phyloP scores from a whole-genome alignment of 2,113 vertebrate genomes.

The Mus spicilegus region DNA sequence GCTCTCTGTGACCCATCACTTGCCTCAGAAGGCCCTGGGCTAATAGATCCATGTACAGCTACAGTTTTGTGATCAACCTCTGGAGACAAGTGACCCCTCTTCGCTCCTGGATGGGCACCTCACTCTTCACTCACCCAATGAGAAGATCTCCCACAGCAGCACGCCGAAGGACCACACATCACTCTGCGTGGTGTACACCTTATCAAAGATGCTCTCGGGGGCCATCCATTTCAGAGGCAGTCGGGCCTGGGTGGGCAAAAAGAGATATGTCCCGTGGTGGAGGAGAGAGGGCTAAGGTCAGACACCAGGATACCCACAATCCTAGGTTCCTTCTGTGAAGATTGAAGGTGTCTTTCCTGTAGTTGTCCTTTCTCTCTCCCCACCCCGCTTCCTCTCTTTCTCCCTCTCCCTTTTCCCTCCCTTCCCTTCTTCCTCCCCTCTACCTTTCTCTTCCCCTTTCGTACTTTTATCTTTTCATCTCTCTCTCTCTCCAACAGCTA shows the following conservation, averaged over 20 bases:
- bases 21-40: neutral
- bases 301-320: too few species aligned
- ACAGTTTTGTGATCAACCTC: neutral
- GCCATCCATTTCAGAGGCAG: slow-evolving; percentile 99
- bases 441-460: fast-evolving
- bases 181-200: slow-evolving; percentile 98
- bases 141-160: slow-evolving; percentile 99
- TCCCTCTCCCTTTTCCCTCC: too few species aligned
- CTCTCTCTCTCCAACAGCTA: neutral
- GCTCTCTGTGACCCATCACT: neutral
- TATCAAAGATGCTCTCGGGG: slow-evolving; percentile 99
- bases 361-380: neutral
- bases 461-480: neutral
- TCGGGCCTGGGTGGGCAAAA: slow-evolving; percentile 89
- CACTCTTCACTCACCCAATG: slow-evolving; percentile 90
- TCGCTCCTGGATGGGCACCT: neutral
- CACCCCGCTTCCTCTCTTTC: fast-evolving
- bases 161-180: slow-evolving; percentile 99
- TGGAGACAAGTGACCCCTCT: fast-evolving
- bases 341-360: neutral
- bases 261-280: neutral
- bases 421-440: neutral
- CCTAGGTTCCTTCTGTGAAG: neutral
- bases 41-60: neutral
- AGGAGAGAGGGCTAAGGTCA: neutral